phyloP scores from a whole-genome alignment of 2,113 vertebrate species.

The Lathamus discolor region DNA sequence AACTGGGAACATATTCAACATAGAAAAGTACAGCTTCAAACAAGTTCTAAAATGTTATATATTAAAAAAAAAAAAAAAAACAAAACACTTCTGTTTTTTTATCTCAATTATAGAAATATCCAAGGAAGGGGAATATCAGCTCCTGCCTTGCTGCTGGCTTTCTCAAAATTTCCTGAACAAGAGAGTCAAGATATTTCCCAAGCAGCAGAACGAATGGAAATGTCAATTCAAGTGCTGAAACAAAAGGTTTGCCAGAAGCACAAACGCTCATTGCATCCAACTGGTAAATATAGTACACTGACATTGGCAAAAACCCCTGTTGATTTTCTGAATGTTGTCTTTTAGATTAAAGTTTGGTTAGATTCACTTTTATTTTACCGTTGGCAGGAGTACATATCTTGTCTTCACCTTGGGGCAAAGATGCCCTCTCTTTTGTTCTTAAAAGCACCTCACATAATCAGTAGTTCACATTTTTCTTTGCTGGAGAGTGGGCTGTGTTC shows the following conservation, averaged over 20 bases:
- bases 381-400: neutral
- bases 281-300: slow-evolving; percentile 71
- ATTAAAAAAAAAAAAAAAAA: neutral
- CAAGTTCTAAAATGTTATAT: neutral
- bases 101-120: slow-evolving; percentile 49
- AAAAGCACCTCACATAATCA: neutral
- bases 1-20: neutral
- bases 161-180: slow-evolving; percentile 73
- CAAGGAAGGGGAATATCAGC: slow-evolving; percentile 24
- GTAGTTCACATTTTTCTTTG: neutral
- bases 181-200: slow-evolving; percentile 70
- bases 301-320: neutral
- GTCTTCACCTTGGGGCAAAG: neutral
- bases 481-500: neutral
- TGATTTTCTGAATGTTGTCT: neutral
- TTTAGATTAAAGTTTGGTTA: neutral
- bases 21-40: neutral
- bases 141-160: slow-evolving; percentile 64
- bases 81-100: neutral
- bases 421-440: neutral
- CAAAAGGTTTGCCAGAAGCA: slow-evolving; percentile 50
- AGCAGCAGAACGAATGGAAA: slow-evolving; percentile 85
- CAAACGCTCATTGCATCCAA: slow-evolving; percentile 35
- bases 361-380: neutral
- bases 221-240: slow-evolving; percentile 71